Percentiles rank a stretch among this genome's conserved stretches.
phyloP scores from a whole-genome alignment of 2,797 vertebrate species.

The Brotula barbata region DNA sequence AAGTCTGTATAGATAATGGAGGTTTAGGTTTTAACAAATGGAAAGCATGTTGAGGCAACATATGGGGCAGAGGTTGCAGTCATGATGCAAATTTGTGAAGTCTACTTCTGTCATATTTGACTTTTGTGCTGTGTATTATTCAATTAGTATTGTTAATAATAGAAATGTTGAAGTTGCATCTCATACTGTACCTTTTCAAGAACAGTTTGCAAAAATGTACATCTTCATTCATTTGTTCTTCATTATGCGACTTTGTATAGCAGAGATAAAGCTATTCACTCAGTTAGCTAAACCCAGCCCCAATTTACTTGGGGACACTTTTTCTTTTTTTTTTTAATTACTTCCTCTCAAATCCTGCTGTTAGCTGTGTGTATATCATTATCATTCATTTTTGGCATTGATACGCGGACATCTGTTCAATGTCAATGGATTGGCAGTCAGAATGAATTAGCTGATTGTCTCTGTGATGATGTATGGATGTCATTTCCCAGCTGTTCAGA shows the following conservation, averaged over 20 bases:
- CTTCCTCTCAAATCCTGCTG: background rate
- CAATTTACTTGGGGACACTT: background rate
- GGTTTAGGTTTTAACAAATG: constrained; percentile 43
- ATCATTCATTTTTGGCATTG: constrained; percentile 26
- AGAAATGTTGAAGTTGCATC: background rate
- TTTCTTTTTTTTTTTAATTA: too few relatives aligned
- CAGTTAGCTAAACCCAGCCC: too few relatives aligned
- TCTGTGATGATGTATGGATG: background rate
- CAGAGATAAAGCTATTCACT: constrained; percentile 6
- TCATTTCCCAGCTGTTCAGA: background rate
- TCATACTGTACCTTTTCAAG: background rate
- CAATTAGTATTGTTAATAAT: too few relatives aligned
- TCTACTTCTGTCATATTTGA: too few relatives aligned
- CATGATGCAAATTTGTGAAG: too few relatives aligned
- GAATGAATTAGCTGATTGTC: background rate
- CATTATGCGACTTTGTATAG: background rate
- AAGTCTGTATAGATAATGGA: constrained; percentile 32
- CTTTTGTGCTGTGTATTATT: too few relatives aligned
- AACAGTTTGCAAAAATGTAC: background rate
- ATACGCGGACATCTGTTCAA: constrained; percentile 5
- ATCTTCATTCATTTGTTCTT: too few relatives aligned
- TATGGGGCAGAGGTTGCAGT: constrained; percentile 1
- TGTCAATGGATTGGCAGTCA: constrained; percentile 9
- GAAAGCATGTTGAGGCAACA: constrained; percentile 41
- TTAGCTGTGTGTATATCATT: constrained; percentile 4